Evolutionary conservation across 2,113 vertebrate genomes (phyloP), one percentile per base, ranked within the genome.

Genomic region (Sinocyclocheilus anshuiensis): DNA sequence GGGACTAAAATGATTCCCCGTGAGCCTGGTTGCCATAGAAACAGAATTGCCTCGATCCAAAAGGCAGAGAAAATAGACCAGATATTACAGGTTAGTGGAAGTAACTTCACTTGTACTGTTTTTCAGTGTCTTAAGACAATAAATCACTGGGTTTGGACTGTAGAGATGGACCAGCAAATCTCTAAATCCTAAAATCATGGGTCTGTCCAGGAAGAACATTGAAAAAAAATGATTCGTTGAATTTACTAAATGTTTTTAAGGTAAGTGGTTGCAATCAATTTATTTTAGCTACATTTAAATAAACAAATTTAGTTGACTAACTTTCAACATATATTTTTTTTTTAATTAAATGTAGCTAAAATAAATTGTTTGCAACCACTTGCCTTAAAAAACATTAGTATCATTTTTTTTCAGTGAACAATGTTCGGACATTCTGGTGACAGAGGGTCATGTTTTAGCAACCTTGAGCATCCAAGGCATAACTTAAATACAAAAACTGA

Each of bases 11-110:
- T 72, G 57, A 65, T 82, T 83, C 75, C 67, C 88, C 63, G 42
- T 86, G 80, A 90, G 81, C 72, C 67, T 77, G 74, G 92, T 92
- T 87, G 83, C 85, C 78, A 87, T 85, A 89, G 90, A 42, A 88
- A 90, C 91, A 86, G 75, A 87, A 87, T 75, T 82, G 57, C 15
- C n/a, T 80, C 26, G 0, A 72, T 42, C 36, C 48, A 48, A 72
- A 72, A 61, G 20, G 26, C 26, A 24, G 20, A 86, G 85, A 63
- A 75, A 75, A 86, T 6, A 75, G 7, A 20, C 4, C 53, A 61
- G 36, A 63, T 39, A 42, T n/a, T 39, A 57, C 33, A 74, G 81
- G 67, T 84, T 39, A 83, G 6, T 82, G 45, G 45, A 82, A 18
- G 59, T 81, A 67, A 81, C 13, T 81, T 81, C 24, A 18, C 8